Conservation (phyloP, 2,797 vertebrate species). For the Argyrosomus regius region DNA sequence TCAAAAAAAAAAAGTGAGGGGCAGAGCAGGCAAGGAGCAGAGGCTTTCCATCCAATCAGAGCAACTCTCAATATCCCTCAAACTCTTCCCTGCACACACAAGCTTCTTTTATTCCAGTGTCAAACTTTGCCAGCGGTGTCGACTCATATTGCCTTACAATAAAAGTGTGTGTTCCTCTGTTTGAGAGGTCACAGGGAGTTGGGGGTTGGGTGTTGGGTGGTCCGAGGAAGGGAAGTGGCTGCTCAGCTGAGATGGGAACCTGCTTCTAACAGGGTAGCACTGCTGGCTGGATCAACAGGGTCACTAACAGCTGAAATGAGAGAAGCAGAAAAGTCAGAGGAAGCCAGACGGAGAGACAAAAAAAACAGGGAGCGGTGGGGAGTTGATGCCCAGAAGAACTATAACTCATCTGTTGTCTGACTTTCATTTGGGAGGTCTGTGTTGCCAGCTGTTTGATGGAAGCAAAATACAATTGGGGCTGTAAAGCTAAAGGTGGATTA, state of each 20-base stretch:
- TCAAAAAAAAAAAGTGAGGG: conserved; percentile 15
- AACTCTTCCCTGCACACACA: conserved; percentile 31
- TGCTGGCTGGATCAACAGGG: conserved; percentile 5
- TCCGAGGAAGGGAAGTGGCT: conserved; percentile 18
- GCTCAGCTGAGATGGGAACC: conserved; percentile 18
- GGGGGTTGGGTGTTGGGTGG: conserved; percentile 1
- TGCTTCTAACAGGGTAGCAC: conserved; percentile 10
- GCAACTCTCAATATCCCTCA: neutral
- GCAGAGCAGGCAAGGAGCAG: neutral
- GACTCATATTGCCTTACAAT: conserved; percentile 23
- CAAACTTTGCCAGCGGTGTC: conserved; percentile 34
- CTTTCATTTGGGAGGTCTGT: conserved; percentile 3
- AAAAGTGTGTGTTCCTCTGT: conserved; percentile 1
- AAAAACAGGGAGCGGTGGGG: conserved; percentile 1
- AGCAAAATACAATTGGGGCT: neutral
- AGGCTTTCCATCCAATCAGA: conserved; percentile 59
- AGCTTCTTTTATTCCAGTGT: conserved; percentile 32
- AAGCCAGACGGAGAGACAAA: conserved; percentile 1
- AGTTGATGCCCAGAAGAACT: neutral
- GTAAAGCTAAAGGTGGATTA: conserved; percentile 3
- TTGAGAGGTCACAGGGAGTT: conserved; percentile 5
- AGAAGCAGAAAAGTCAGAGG: neutral
- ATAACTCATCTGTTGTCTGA: conserved; percentile 12
- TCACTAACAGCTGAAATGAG: conserved; percentile 7
- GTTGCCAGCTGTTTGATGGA: neutral